A percentile compares a stretch with the other conserved stretches of the same genome.
Evolutionary conservation across 2,797 vertebrate genomes (phyloP).

Genomic region (Chloroceryle inda): DNA sequence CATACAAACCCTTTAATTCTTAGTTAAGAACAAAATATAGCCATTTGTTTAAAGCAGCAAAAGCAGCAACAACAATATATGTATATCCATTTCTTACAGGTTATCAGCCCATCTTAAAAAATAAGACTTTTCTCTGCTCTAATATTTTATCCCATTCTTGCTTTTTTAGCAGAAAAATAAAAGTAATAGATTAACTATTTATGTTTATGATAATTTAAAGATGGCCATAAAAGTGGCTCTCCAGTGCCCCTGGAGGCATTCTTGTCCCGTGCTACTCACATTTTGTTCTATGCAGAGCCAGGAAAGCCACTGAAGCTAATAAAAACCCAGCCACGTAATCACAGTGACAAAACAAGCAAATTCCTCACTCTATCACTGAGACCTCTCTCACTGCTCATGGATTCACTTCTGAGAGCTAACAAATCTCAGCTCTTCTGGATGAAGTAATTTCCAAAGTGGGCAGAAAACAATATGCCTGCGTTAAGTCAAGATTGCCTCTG

Average conservation of each 20-base stretch:
- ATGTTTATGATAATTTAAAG: background rate
- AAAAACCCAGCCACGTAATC: background rate
- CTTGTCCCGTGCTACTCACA: background rate
- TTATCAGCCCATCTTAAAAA: accelerated
- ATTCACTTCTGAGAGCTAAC: background rate
- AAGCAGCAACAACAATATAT: background rate
- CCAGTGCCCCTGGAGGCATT: background rate
- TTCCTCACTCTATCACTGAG: accelerated
- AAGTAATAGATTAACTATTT: background rate
- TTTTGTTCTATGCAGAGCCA: background rate
- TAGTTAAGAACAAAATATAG: conserved; percentile 31
- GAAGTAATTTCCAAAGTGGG: background rate
- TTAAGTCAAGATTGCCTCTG: background rate
- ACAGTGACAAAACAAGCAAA: background rate
- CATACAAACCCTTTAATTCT: conserved; percentile 3
- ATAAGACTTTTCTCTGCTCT: background rate
- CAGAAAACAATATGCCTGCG: background rate
- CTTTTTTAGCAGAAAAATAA: background rate
- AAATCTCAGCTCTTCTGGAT: background rate
- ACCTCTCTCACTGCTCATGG: background rate
- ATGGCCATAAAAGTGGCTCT: background rate
- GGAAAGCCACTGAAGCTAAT: background rate
- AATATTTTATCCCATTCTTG: background rate
- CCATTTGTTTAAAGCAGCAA: background rate
- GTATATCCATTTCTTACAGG: background rate